Evolutionary conservation across 2,113 vertebrate species (phyloP).

Genomic region (Mirounga angustirostris): DNA sequence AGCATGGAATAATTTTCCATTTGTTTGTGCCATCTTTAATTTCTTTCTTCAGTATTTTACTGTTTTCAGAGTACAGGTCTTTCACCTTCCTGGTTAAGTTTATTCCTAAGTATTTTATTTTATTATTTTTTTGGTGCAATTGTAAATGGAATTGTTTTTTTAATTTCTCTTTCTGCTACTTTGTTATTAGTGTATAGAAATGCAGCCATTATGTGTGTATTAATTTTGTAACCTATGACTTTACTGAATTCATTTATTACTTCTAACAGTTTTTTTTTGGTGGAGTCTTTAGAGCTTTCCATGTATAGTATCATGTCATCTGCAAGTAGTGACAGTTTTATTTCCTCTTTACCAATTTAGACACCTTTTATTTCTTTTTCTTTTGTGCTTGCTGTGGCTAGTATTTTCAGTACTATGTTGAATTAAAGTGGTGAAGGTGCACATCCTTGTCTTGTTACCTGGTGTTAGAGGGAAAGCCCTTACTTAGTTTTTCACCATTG

Average conservation of each 20-base stretch:
- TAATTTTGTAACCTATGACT: not conserved
- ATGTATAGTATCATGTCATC: not conserved
- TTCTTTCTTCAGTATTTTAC: not conserved
- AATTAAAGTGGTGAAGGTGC: not conserved
- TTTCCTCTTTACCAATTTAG: not conserved
- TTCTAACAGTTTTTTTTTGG: not conserved
- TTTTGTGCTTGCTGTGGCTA: not conserved
- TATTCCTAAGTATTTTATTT: not conserved
- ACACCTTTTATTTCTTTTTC: not conserved
- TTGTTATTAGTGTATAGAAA: not conserved
- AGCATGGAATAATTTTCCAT: not conserved
- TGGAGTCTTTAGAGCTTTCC: not conserved
- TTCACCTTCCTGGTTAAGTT: not conserved
- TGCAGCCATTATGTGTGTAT: not conserved
- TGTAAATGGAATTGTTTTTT: not conserved
- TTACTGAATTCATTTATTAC: not conserved
- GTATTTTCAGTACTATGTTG: not conserved
- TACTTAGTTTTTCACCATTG: not conserved
- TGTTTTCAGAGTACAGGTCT: not conserved
- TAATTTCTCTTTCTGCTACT: not conserved
- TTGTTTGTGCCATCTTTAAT: not conserved
- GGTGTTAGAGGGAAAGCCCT: not conserved
- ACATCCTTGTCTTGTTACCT: not conserved
- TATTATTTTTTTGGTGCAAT: not conserved
- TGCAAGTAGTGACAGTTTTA: not conserved